Evolutionary conservation across 1,140 invertebrate species (phyloP).

Genomic region (Plectrocnemia conspersa): DNA sequence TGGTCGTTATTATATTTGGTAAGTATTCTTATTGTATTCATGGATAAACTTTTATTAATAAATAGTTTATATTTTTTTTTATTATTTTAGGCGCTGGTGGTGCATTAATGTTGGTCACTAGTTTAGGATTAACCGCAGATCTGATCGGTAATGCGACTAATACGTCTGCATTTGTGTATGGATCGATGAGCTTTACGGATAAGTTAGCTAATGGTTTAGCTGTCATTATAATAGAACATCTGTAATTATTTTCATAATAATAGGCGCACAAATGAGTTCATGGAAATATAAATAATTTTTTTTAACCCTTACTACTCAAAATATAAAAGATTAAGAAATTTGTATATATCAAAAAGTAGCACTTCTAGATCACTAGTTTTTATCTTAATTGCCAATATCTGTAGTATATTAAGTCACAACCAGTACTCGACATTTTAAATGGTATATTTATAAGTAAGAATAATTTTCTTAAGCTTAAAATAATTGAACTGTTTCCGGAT

Average conservation of each 20-base stretch:
- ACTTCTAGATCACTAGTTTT: too few relatives aligned
- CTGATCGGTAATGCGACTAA: constrained; percentile 81
- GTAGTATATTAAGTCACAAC: too few relatives aligned
- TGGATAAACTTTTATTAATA: constrained; percentile 6
- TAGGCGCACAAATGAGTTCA: too few relatives aligned
- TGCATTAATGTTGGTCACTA: constrained; percentile 83
- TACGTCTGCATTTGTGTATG: constrained; percentile 91
- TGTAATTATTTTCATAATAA: constrained; percentile 52
- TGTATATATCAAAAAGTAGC: neutral
- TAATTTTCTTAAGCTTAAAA: too few relatives aligned
- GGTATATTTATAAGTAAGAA: too few relatives aligned
- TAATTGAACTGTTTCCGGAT: too few relatives aligned
- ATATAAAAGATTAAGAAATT: neutral
- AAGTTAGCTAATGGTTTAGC: constrained; percentile 86
- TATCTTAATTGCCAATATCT: too few relatives aligned
- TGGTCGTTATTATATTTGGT: constrained; percentile 72
- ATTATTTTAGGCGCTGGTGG: constrained; percentile 64
- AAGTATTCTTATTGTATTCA: constrained; percentile 36
- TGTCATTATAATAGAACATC: constrained; percentile 72
- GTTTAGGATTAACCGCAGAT: constrained; percentile 84
- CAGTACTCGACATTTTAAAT: too few relatives aligned
- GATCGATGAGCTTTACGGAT: constrained; percentile 93
- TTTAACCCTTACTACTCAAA: neutral
- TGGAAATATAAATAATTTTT: too few relatives aligned
- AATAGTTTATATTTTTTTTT: constrained; percentile 12